A percentile compares a stretch with the other conserved stretches of the same genome.
Conservation (phyloP, 2,888 invertebrate species). For the Arrhopalites spinosus region DNA sequence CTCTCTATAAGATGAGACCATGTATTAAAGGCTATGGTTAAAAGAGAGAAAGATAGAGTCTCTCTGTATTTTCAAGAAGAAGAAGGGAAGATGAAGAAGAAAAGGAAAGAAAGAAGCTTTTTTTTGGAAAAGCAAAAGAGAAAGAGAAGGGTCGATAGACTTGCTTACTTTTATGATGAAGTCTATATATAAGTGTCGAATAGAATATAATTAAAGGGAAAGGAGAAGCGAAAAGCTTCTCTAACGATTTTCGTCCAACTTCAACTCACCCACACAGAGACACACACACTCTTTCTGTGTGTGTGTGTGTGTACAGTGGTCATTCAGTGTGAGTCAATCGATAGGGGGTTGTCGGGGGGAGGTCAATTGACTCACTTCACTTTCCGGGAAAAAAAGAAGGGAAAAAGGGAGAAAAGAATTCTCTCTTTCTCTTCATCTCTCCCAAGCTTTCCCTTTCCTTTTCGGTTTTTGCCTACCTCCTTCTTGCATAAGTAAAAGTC, state of each 20-base stretch:
- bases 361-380: conserved; percentile 56
- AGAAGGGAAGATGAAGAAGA: background rate
- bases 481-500: conserved; percentile 3
- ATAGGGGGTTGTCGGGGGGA: conserved; percentile 55
- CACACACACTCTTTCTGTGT: background rate
- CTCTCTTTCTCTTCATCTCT: conserved; percentile 12
- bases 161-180: conserved; percentile 43
- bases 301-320: background rate
- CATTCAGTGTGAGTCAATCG: conserved; percentile 50
- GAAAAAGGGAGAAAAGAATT: conserved; percentile 19
- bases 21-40: too few relatives aligned
- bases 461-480: background rate
- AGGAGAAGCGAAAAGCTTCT: conserved; percentile 45
- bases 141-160: conserved; percentile 39
- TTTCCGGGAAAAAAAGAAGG: conserved; percentile 25
- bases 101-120: conserved; percentile 10
- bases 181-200: conserved; percentile 48
- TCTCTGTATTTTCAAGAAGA: background rate
- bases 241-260: conserved; percentile 41
- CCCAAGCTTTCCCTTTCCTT: background rate
- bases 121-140: conserved; percentile 5
- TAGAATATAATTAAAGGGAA: conserved; percentile 52
- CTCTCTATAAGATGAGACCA: too few relatives aligned
- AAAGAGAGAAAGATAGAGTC: background rate
- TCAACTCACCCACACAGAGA: background rate